Base-by-base conservation (phyloP, 2,797 vertebrate species). In the Melanotaenia nigrans region DNA sequence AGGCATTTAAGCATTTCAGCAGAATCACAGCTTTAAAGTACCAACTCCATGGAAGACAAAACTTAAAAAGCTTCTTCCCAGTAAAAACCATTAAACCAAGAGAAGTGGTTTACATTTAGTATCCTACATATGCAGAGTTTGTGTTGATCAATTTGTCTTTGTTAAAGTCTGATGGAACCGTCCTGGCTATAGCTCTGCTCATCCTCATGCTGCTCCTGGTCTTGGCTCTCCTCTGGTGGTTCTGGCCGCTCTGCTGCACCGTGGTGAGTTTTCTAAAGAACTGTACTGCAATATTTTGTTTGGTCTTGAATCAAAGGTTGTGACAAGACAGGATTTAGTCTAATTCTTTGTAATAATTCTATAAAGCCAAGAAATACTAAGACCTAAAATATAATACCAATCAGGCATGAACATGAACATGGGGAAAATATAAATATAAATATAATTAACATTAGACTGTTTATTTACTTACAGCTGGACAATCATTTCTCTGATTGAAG, bases 221-320 rank as follows among this genome's bases (percentile, higher is more conserved):
- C 0, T 68, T 99, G 93, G 96, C 89, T 18, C 93, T 99, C 3
- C 94, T 99, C 63, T 99, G 98, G 98, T 99, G 98, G 98, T 99
- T 99, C 94, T 99, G 98, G 98, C 98, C 98, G 12, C 96, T 99
- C n/a, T 99, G 98, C 92, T 99, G 98, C 92, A 99, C 98, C 0
- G 97, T 99, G 97, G 98, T 99, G 91, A 98, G 97, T 94, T 61
- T 32, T 54, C 54, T 24, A 1, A 78, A 74, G 53, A 18, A 7
- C 18, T 51, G 47, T 12, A 11, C 22, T 22, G 3, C n/a, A n/a
- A 20, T n/a, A 45, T 45, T 20, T 49, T 49, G 18, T 22, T 42
- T 5, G 4, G 22, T n/a, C 45, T n/a, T n/a, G 2, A 49, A 22
- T n/a, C 45, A 49, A 49, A n/a, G 45, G 20, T n/a, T n/a, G 42